Conservation (phyloP, 1,140 invertebrate species). For the Aphelenchoides besseyi region DNA sequence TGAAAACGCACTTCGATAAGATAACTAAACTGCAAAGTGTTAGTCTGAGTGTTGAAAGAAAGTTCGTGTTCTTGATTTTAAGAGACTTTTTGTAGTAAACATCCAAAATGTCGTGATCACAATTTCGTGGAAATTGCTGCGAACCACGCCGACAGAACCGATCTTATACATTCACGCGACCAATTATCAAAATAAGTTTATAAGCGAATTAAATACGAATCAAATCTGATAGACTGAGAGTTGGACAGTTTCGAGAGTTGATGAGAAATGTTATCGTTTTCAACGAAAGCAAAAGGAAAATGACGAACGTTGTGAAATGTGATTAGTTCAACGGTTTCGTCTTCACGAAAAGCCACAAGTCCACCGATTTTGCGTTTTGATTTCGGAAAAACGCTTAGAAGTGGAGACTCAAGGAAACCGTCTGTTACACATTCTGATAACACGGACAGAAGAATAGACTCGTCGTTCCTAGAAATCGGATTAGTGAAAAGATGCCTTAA, state of each 20-base stretch:
- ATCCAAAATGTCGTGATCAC: no score
- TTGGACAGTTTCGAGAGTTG: conserved; percentile 17
- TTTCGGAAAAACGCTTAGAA: conserved; percentile 27
- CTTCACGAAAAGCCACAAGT: conserved; percentile 21
- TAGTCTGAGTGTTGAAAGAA: no score
- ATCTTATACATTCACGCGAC: not conserved
- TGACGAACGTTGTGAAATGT: conserved; percentile 41
- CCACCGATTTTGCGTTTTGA: conserved; percentile 31
- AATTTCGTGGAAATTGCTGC: no score
- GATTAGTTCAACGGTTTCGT: conserved; percentile 18
- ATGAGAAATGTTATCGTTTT: conserved; percentile 20
- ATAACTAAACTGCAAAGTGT: no score
- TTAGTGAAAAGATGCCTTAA: conserved; percentile 8
- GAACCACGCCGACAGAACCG: no score
- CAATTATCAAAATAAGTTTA: not conserved
- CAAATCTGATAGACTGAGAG: not conserved
- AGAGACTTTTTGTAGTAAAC: no score
- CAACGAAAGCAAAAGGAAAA: conserved; percentile 40
- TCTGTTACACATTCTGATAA: not conserved
- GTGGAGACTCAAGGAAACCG: conserved; percentile 18
- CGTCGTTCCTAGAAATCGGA: conserved; percentile 5
- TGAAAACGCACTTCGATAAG: no score
- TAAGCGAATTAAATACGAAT: not conserved
- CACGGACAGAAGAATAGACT: not conserved
- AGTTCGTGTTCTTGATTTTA: no score